Base-by-base conservation (phyloP, 1,140 invertebrate species). In the Heliconius nattereri region DNA sequence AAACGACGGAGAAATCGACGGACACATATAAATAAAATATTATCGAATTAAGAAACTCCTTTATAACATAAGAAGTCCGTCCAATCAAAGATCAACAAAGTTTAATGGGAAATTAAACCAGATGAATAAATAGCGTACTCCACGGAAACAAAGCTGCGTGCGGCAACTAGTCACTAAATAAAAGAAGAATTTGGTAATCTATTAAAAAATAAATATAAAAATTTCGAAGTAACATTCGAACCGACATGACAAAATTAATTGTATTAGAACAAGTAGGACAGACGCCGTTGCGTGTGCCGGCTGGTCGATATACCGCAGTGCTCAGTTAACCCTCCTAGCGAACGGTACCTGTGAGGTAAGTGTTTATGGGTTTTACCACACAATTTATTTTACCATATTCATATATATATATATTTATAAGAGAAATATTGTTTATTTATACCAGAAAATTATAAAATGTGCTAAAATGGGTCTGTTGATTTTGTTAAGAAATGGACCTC, bases 231-330 rank as follows among this genome's bases (percentile, higher is more conserved):
- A 66, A 66, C 60, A 29, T 66, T 66, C 26, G 60, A 66, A 66
- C 60, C 73, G 23, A 66, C 60, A 66, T 66, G 60, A 66, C 60
- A 66, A 66, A 79, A 54, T 79, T 75, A 80, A 73, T 80, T 76
- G 73, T 79, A 79, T 79, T 79, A 79, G 78, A 52, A 79, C 73
- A 71, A 79, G 29, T 76, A 71, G 78, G 71, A 73, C 79, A 74
- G 54, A 35, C 75, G 74, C 60, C 78, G 54, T 74, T 78, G 72
- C 71, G 78, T 74, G 70, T 77, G 70, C 57, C 75, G 26, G 20
- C 35, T 78, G 88, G 88, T 90, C 88, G 88, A 90, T 90, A 90
- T 84, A 78, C 87, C 85, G 88, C 88, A 90, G 88, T 90, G 84
- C 85, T 80, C 49, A 78, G 35, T 60, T 66, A 75, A 76, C 78